A percentile compares a stretch with the other conserved stretches of the same genome.
phyloP scores from a whole-genome alignment of 1,140 invertebrate species.

The Zophobas morio region DNA sequence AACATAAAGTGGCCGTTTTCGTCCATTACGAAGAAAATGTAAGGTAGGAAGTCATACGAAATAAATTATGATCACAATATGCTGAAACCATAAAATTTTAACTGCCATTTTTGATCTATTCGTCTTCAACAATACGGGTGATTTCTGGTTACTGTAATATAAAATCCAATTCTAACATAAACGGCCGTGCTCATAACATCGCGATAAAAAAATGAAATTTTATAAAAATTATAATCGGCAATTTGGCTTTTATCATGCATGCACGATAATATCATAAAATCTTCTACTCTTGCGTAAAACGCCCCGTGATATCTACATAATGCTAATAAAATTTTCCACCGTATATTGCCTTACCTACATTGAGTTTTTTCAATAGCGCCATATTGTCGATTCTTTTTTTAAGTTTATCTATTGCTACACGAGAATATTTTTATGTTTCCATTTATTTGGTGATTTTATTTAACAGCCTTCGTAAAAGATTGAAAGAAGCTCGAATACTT shows the following conservation, averaged over 20 bases:
- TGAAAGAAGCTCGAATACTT: not conserved
- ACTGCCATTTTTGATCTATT: too few species aligned
- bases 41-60: too few species aligned
- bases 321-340: conserved; percentile 30
- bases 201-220: conserved; percentile 10
- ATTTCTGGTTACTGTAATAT: conserved; percentile 9
- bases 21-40: too few species aligned
- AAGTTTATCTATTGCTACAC: not conserved
- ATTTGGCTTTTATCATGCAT: conserved; percentile 17
- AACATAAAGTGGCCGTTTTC: too few species aligned
- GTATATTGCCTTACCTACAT: conserved; percentile 2
- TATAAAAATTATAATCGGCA: conserved; percentile 28
- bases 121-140: not conserved
- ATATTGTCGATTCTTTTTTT: not conserved
- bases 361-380: conserved; percentile 6
- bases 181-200: not conserved
- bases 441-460: not conserved
- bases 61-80: not conserved
- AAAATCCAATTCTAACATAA: conserved; percentile 11
- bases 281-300: conserved; percentile 29
- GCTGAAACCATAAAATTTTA: not conserved
- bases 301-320: conserved; percentile 17
- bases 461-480: not conserved
- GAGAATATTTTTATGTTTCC: not conserved
- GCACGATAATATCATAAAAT: conserved; percentile 20